Evolutionary conservation across 1,140 invertebrate species (phyloP).

Genomic region (Hyles euphorbiae): DNA sequence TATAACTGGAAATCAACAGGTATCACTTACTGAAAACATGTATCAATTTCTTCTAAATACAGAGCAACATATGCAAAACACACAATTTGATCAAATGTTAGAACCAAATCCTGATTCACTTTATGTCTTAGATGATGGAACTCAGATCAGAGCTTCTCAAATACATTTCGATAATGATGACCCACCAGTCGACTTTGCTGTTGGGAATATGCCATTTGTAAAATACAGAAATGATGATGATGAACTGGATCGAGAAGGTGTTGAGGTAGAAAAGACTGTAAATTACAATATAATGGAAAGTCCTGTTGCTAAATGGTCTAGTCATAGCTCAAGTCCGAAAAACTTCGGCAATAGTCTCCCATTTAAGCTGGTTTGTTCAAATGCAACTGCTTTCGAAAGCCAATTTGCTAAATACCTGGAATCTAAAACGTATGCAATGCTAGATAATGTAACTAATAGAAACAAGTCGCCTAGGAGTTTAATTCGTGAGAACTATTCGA

Average conservation of each 20-base stretch:
- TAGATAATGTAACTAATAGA: conserved; percentile 31
- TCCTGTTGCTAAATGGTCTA: conserved; percentile 39
- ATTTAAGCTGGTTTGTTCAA: conserved; percentile 56
- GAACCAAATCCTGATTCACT: conserved; percentile 37
- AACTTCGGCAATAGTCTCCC: conserved; percentile 53
- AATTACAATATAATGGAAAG: conserved; percentile 52
- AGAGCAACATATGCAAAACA: conserved; percentile 33
- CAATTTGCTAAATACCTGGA: conserved; percentile 62
- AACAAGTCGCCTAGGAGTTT: conserved; percentile 45
- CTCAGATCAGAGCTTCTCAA: conserved; percentile 61
- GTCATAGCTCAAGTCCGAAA: conserved; percentile 39
- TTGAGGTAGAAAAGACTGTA: conserved; percentile 33
- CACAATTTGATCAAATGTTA: conserved; percentile 29
- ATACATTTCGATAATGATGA: conserved; percentile 70
- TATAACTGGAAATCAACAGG: conserved; percentile 52
- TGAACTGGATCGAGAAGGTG: conserved; percentile 31
- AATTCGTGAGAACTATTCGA: conserved; percentile 43
- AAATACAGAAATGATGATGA: conserved; percentile 40
- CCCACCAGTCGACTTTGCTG: conserved; percentile 45
- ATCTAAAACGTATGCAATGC: conserved; percentile 36
- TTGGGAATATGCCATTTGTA: conserved; percentile 57
- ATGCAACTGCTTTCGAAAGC: conserved; percentile 51
- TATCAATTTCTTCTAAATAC: conserved; percentile 53
- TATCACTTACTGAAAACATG: conserved; percentile 53
- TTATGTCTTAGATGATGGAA: conserved; percentile 60